Conservation (phyloP, 1,140 invertebrate species). For the Stegodyphus dumicola region DNA sequence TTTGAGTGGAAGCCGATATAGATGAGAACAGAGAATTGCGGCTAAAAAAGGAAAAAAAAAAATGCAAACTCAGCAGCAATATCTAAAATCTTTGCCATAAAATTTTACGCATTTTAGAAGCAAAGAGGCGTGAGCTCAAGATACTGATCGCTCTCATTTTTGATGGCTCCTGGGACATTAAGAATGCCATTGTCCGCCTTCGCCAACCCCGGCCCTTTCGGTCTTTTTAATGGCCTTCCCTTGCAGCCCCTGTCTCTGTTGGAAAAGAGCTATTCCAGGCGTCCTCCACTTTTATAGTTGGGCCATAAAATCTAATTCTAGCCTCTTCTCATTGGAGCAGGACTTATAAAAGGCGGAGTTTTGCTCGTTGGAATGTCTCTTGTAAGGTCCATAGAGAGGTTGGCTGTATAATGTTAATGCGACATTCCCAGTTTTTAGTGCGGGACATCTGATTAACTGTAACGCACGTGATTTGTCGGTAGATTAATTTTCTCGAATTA, state of each 20-base stretch:
- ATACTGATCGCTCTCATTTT: slow-evolving; percentile 43
- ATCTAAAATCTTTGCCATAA: slow-evolving; percentile 49
- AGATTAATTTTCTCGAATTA: slow-evolving; percentile 59
- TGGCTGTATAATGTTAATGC: slow-evolving; percentile 49
- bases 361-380: slow-evolving; percentile 41
- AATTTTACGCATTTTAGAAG: slow-evolving; percentile 55
- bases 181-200: slow-evolving; percentile 39
- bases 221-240: slow-evolving; percentile 55
- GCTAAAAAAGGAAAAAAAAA: background rate
- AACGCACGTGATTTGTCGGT: slow-evolving; percentile 60
- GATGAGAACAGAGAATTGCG: background rate
- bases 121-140: slow-evolving; percentile 36
- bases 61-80: slow-evolving; percentile 54
- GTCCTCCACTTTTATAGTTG: slow-evolving; percentile 57
- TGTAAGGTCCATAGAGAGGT: slow-evolving; percentile 10
- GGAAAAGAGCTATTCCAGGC: slow-evolving; percentile 53
- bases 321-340: slow-evolving; percentile 24
- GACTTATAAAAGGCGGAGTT: slow-evolving; percentile 55
- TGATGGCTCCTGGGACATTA: slow-evolving; percentile 43
- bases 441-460: slow-evolving; percentile 58
- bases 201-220: slow-evolving; percentile 17
- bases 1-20: too few relatives aligned
- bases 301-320: slow-evolving; percentile 57
- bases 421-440: slow-evolving; percentile 44
- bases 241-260: slow-evolving; percentile 21